Percentiles rank a stretch among this genome's conserved stretches.
Conservation (phyloP, 1,140 invertebrate species). For the Belonocnema kinseyi region DNA sequence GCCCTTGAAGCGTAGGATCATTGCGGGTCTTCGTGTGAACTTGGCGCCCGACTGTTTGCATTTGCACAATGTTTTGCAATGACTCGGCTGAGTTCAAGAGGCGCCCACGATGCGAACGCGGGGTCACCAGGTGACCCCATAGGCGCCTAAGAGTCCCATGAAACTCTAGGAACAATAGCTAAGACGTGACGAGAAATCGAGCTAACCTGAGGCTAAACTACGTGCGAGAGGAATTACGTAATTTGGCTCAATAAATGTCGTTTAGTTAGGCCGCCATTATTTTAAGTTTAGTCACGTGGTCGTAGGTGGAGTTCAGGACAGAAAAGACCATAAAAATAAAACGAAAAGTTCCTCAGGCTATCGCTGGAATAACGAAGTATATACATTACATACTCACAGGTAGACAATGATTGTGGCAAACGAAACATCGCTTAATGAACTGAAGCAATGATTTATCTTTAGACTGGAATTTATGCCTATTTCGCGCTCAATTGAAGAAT, state of each 20-base stretch:
- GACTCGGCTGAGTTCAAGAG: slow-evolving; percentile 36
- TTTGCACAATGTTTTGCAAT: slow-evolving; percentile 43
- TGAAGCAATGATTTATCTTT: not conserved
- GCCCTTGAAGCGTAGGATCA: slow-evolving; percentile 52
- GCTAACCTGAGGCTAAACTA: not conserved
- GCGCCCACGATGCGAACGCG: slow-evolving; percentile 48
- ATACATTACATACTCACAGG: too few relatives aligned
- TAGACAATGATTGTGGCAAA: too few relatives aligned
- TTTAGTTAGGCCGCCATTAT: slow-evolving; percentile 4
- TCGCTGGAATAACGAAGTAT: too few relatives aligned
- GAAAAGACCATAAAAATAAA: not conserved
- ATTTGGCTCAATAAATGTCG: slow-evolving; percentile 29
- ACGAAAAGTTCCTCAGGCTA: too few relatives aligned
- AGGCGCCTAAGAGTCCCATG: slow-evolving; percentile 36
- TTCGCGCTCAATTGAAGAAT: not conserved
- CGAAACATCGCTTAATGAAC: too few relatives aligned
- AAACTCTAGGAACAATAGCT: slow-evolving; percentile 50
- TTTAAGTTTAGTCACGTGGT: slow-evolving; percentile 16
- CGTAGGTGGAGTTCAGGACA: slow-evolving; percentile 7
- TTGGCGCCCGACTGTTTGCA: slow-evolving; percentile 33
- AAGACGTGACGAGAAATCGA: slow-evolving; percentile 21
- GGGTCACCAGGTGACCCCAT: slow-evolving; percentile 31
- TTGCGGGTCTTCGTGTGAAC: slow-evolving; percentile 47
- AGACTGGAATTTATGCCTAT: not conserved
- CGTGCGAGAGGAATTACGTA: slow-evolving; percentile 25